Percentiles rank a stretch among this genome's conserved stretches.
Conservation (phyloP, 2,797 vertebrate genomes). For the Glyptemys insculpta region DNA sequence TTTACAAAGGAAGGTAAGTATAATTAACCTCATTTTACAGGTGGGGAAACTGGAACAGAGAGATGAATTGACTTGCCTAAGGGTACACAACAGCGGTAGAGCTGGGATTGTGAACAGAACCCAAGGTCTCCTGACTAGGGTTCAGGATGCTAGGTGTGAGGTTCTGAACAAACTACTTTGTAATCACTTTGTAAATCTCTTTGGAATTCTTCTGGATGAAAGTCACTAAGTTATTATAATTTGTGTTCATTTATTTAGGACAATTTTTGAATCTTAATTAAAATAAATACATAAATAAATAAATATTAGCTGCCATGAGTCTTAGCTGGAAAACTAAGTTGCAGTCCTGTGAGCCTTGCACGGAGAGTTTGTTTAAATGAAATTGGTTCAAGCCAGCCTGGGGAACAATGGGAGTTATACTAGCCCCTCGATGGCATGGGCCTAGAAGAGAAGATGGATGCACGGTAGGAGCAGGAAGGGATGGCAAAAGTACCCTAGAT, state of each 20-base stretch:
- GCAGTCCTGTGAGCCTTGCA: neutral
- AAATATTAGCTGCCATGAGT: neutral
- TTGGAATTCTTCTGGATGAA: neutral
- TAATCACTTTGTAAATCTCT: neutral
- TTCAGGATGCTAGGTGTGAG: neutral
- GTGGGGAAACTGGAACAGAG: neutral
- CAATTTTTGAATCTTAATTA: neutral
- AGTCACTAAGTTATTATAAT: neutral
- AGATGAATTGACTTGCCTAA: neutral
- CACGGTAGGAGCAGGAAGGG: neutral
- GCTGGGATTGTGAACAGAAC: neutral
- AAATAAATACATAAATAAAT: neutral
- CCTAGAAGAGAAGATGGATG: neutral
- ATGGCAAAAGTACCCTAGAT: neutral
- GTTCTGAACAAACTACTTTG: neutral
- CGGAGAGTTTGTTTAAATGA: neutral
- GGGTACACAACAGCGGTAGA: neutral
- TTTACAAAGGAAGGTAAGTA: neutral
- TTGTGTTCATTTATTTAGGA: neutral
- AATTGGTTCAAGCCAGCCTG: too few species aligned
- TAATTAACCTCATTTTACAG: fast-evolving
- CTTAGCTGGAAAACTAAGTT: neutral
- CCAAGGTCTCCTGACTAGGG: neutral
- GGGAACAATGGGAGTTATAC: too few species aligned
- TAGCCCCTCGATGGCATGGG: neutral